Evolutionary conservation across 1,140 invertebrate species (phyloP).

Genomic region (Drosophila teissieri): DNA sequence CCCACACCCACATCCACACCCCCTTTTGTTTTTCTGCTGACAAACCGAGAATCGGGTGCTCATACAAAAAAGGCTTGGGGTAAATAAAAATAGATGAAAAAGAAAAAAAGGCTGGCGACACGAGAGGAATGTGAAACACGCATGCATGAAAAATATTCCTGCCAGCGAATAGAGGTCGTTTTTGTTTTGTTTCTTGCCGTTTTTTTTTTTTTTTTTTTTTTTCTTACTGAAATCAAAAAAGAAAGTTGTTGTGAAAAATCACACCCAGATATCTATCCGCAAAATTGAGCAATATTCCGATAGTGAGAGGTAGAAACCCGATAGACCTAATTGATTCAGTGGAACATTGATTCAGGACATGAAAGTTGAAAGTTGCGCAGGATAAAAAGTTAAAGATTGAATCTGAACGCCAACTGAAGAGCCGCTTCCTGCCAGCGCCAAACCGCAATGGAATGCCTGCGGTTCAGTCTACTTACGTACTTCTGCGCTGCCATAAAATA

Average conservation of each 20-base stretch:
- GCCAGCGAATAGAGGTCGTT: conserved; percentile 3
- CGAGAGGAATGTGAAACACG: conserved; percentile 48
- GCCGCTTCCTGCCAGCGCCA: not conserved
- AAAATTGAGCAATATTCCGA: conserved; percentile 5
- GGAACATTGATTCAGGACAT: too few species aligned
- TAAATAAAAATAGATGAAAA: conserved; percentile 13
- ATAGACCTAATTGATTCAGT: not conserved
- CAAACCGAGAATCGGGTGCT: conserved; percentile 51
- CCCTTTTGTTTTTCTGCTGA: conserved; percentile 64
- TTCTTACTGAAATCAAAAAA: too few species aligned
- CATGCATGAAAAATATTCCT: conserved; percentile 44
- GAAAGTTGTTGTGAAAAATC: conserved; percentile 1
- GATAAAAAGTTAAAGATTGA: not conserved
- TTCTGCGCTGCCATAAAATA: not conserved
- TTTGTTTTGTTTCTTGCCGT: not conserved
- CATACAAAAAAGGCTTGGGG: conserved; percentile 29
- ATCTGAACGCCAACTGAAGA: not conserved
- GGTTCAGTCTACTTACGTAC: not conserved
- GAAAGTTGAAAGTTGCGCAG: not conserved
- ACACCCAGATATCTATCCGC: conserved; percentile 1
- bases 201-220: too few species aligned
- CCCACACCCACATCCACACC: not conserved
- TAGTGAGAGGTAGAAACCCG: conserved; percentile 3
- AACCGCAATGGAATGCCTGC: conserved; percentile 2
- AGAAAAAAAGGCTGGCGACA: not conserved